Evolutionary conservation across 2,888 invertebrate genomes (phyloP).

Genomic region (Drosophila vallismaia): DNA sequence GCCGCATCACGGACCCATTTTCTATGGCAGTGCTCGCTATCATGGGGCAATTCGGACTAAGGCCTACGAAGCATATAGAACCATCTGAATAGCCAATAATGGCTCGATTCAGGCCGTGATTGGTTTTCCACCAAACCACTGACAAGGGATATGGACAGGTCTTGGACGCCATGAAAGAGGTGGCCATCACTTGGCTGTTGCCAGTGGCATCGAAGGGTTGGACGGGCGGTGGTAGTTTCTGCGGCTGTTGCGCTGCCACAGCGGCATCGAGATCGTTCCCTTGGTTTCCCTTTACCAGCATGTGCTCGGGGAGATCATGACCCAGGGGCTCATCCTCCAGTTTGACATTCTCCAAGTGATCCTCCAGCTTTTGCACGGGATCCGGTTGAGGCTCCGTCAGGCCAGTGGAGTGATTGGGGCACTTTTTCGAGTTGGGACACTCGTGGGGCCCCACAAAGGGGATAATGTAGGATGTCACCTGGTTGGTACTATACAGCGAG

Average conservation of each 20-base stretch:
- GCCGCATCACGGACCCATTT: conserved; percentile 82
- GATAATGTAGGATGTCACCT: conserved; percentile 84
- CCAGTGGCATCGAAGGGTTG: conserved; percentile 67
- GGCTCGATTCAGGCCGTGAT: conserved; percentile 88
- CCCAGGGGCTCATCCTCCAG: conserved; percentile 69
- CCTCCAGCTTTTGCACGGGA: conserved; percentile 45
- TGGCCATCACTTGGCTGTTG: conserved; percentile 79
- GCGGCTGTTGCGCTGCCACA: conserved; percentile 1
- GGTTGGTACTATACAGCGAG: conserved; percentile 79
- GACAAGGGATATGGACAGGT: conserved; percentile 86
- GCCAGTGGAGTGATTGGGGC: conserved; percentile 80
- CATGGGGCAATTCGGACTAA: conserved; percentile 84
- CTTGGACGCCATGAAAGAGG: conserved; percentile 83
- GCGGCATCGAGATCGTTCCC: not conserved
- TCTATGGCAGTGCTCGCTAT: conserved; percentile 84
- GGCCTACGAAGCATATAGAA: conserved; percentile 84
- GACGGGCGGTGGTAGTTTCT: conserved; percentile 14
- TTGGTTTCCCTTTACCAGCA: conserved; percentile 57
- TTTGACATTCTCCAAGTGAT: conserved; percentile 40
- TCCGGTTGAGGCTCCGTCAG: conserved; percentile 25
- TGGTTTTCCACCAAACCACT: conserved; percentile 91
- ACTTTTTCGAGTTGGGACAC: conserved; percentile 83
- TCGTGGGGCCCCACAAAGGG: conserved; percentile 84
- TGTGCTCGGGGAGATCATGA: conserved; percentile 80
- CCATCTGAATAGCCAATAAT: conserved; percentile 89